Conservation (phyloP, 1,140 invertebrate species). For the Monomorium pharaonis region DNA sequence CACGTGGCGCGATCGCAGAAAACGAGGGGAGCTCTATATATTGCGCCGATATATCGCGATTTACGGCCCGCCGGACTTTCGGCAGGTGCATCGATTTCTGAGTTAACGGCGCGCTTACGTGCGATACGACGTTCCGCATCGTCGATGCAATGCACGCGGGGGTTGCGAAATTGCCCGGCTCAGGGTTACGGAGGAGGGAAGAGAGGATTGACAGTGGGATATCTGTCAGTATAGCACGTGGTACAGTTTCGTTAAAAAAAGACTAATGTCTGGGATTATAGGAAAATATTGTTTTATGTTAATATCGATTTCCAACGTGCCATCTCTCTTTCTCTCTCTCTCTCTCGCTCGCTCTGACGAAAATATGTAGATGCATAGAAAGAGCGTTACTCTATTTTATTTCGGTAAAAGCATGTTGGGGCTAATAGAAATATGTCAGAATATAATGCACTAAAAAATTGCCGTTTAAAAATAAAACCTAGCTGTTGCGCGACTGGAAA, state of each 20-base stretch:
- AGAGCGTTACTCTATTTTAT: not conserved
- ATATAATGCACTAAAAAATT: conserved; percentile 10
- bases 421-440: conserved; percentile 11
- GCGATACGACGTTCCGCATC: conserved; percentile 57
- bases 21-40: conserved; percentile 22
- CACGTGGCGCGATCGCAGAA: conserved; percentile 26
- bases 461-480: not conserved
- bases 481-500: not conserved
- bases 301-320: conserved; percentile 11
- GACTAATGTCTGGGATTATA: conserved; percentile 12
- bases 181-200: conserved; percentile 25
- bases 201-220: conserved; percentile 35
- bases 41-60: conserved; percentile 42
- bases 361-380: not conserved
- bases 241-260: conserved; percentile 13
- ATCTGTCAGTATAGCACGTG: conserved; percentile 5
- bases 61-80: conserved; percentile 51
- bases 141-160: conserved; percentile 52
- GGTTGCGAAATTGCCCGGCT: conserved; percentile 51
- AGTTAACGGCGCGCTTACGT: conserved; percentile 58
- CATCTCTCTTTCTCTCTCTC: not conserved
- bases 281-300: conserved; percentile 13
- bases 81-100: conserved; percentile 54
- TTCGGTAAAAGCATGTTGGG: conserved; percentile 11
- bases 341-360: not conserved